Evolutionary conservation across 2,888 invertebrate genomes (phyloP).

Genomic region (Lysandra bellargus): DNA sequence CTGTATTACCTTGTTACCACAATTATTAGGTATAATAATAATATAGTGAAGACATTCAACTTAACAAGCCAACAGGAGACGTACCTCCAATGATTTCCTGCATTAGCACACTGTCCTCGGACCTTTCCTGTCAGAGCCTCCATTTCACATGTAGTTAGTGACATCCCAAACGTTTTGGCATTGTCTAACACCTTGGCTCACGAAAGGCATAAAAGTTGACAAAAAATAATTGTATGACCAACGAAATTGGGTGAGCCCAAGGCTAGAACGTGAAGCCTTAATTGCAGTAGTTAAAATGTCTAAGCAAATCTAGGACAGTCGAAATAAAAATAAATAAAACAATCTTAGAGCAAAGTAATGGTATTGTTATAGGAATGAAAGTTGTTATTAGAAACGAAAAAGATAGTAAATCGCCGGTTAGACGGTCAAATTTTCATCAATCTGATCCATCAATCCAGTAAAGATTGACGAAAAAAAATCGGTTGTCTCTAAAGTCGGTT

Average conservation of each 20-base stretch:
- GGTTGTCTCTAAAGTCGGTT: too few relatives aligned
- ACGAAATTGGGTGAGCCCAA: constrained; percentile 22
- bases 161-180: constrained; percentile 14
- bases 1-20: not conserved
- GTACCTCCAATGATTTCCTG: not conserved
- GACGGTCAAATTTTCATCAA: too few relatives aligned
- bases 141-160: constrained; percentile 23
- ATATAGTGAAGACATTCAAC: not conserved
- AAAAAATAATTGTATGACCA: constrained; percentile 19
- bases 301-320: not conserved
- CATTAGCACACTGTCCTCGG: constrained; percentile 22
- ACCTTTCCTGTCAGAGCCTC: constrained; percentile 20
- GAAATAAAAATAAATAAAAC: not conserved
- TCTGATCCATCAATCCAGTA: too few relatives aligned
- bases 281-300: constrained; percentile 2
- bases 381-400: not conserved
- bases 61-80: not conserved
- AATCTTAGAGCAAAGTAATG: not conserved
- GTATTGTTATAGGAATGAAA: not conserved
- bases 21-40: too few relatives aligned
- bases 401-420: too few relatives aligned
- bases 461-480: too few relatives aligned
- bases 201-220: not conserved
- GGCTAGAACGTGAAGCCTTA: constrained; percentile 1
- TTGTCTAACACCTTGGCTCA: constrained; percentile 7